Evolutionary conservation across 2,113 vertebrate genomes (phyloP).

Genomic region (Pampusana beccarii): DNA sequence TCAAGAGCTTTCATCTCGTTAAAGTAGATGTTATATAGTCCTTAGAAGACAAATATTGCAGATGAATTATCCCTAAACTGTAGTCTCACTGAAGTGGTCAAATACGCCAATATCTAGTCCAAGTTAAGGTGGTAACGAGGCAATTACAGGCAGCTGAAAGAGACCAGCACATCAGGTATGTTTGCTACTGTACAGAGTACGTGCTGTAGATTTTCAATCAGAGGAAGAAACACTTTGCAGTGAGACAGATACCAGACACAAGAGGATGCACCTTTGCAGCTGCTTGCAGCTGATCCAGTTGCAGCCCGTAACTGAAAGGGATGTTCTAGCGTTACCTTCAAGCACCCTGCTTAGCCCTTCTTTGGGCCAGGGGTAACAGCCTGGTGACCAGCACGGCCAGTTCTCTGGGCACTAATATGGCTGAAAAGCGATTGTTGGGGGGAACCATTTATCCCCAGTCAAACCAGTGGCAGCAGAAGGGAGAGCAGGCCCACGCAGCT

Average conservation of each 20-base stretch:
- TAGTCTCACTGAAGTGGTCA: neutral
- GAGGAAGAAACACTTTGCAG: neutral
- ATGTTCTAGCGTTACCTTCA: neutral
- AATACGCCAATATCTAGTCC: neutral
- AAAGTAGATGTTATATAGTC: neutral
- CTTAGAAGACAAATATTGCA: neutral
- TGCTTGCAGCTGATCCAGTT: neutral
- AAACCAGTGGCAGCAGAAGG: neutral
- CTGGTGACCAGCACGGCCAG: neutral
- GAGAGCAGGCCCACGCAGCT: neutral
- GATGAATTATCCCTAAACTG: neutral
- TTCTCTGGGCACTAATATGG: neutral
- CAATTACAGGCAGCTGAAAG: neutral
- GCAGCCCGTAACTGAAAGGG: neutral
- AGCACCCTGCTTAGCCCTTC: neutral
- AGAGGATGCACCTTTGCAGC: neutral
- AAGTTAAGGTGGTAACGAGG: fast-evolving
- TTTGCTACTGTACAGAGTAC: neutral
- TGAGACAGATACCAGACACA: neutral
- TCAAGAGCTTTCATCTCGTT: neutral
- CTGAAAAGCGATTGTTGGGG: neutral
- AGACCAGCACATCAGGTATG: neutral
- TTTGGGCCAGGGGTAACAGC: neutral
- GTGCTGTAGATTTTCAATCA: neutral
- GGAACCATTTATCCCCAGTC: neutral